These are phyloP conservation scores for Prionace glauca DNA, from an alignment of 2,797 vertebrate species.

Conservation along the genomic window DNA sequence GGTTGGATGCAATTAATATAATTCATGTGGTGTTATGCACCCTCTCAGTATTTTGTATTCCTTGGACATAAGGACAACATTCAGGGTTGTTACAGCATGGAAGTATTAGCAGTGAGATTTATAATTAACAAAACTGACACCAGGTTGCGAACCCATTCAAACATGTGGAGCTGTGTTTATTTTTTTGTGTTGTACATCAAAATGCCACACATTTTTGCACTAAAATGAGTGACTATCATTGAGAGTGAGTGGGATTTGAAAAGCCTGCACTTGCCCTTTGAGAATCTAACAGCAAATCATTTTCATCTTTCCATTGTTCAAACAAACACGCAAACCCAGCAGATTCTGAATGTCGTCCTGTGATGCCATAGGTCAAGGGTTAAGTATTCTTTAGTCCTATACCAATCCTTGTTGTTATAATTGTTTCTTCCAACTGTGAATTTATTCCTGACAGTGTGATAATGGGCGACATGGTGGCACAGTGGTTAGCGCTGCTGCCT, in stretches of 20 bases:
- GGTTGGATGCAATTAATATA: too few species aligned
- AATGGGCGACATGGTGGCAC: neutral
- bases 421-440: neutral
- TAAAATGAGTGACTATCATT: neutral
- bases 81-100: neutral
- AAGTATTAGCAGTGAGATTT: neutral
- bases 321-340: neutral
- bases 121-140: conserved; percentile 9
- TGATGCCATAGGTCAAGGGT: neutral
- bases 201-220: neutral
- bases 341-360: neutral
- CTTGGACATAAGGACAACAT: neutral
- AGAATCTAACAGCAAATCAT: conserved; percentile 13
- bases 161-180: conserved; percentile 21
- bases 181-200: conserved; percentile 14
- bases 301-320: neutral
- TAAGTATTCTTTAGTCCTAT: neutral
- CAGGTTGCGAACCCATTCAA: neutral
- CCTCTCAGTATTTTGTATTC: neutral
- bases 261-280: neutral
- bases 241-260: neutral
- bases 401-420: neutral
- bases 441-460: neutral
- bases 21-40: neutral
- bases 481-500: too few species aligned